Conservation (phyloP, 2,113 vertebrate genomes). For the Stegostoma tigrinum region DNA sequence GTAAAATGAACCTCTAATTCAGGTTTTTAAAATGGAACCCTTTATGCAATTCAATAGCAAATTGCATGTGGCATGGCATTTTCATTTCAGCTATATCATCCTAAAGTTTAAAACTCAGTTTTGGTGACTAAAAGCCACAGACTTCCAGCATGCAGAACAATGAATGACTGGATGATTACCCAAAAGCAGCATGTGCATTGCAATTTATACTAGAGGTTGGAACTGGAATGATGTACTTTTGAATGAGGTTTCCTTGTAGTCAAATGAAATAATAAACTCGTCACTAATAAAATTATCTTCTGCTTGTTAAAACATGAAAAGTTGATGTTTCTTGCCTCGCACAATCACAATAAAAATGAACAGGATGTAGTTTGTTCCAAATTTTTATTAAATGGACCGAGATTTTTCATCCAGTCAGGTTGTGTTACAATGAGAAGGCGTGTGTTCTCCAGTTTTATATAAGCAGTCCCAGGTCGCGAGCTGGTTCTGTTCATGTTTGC, state of each 20-base stretch:
- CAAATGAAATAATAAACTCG: neutral
- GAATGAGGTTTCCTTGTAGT: neutral
- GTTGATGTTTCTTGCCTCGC: neutral
- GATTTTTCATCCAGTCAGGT: neutral
- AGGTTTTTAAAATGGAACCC: neutral
- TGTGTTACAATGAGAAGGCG: neutral
- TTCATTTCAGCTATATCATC: neutral
- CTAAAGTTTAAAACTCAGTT: neutral
- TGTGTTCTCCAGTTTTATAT: neutral
- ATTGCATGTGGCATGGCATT: neutral
- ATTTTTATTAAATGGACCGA: neutral
- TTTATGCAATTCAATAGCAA: neutral
- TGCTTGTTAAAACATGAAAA: neutral
- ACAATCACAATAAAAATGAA: neutral
- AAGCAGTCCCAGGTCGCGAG: neutral
- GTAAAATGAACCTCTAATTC: neutral
- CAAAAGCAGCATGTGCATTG: neutral
- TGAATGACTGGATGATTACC: neutral
- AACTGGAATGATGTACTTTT: neutral
- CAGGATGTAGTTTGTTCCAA: neutral
- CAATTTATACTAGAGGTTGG: neutral
- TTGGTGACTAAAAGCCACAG: neutral
- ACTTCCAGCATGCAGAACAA: neutral
- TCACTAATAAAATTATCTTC: neutral
- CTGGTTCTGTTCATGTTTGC: no score